Percentiles rank a stretch among this genome's conserved stretches.
phyloP scores from a whole-genome alignment of 2,113 vertebrate species.

The Bufo bufo region DNA sequence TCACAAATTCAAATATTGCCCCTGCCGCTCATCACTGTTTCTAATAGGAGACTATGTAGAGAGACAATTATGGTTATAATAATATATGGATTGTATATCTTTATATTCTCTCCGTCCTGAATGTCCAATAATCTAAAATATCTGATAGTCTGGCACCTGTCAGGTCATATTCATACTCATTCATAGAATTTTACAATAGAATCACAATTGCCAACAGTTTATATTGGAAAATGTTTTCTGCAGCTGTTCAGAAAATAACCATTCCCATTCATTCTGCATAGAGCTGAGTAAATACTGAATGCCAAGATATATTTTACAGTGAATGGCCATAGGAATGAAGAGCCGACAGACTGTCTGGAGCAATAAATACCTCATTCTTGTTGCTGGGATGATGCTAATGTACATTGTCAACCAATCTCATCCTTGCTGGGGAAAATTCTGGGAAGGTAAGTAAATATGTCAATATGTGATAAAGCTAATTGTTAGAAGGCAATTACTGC shows the following conservation, averaged over 20 bases:
- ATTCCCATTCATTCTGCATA: background rate
- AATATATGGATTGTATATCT: no score
- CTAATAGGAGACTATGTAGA: no score
- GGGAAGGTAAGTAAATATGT: background rate
- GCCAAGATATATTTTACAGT: background rate
- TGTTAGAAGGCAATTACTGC: conserved; percentile 7
- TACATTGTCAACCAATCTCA: conserved; percentile 15
- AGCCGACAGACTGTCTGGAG: background rate
- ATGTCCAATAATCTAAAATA: no score
- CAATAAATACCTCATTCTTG: background rate
- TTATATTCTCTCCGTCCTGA: no score
- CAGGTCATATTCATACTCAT: no score
- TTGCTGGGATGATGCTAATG: background rate
- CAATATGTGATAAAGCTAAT: background rate
- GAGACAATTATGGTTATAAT: no score
- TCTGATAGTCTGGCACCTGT: no score
- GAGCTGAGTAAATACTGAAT: background rate
- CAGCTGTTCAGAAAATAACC: background rate
- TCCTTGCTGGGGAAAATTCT: background rate
- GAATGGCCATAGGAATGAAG: conserved; percentile 10
- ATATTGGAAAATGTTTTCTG: no score
- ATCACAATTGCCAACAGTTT: no score
- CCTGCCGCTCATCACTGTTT: no score
- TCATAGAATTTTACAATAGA: no score
- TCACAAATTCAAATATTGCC: no score